Conservation (phyloP, 2,113 vertebrate species). For the Callipepla squamata region DNA sequence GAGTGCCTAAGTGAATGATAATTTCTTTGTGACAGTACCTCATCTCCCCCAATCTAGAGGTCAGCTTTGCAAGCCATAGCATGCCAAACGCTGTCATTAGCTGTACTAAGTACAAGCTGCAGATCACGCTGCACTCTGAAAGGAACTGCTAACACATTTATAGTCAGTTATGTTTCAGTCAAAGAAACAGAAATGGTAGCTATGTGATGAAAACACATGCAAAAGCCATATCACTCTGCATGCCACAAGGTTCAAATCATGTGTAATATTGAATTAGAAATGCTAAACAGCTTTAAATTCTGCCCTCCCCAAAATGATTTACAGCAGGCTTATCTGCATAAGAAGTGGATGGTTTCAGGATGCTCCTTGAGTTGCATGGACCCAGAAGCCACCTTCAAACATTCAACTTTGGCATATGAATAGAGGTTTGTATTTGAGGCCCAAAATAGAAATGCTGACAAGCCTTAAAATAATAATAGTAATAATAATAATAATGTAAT, state of each 20-base stretch:
- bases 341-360: neutral
- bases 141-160: neutral
- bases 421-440: neutral
- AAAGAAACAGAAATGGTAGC: neutral
- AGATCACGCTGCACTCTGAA: neutral
- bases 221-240: neutral
- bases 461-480: neutral
- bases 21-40: neutral
- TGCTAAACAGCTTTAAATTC: neutral
- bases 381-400: neutral
- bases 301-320: neutral
- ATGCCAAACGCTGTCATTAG: neutral
- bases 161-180: neutral
- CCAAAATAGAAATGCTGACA: conserved; percentile 36
- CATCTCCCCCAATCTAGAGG: neutral
- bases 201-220: neutral
- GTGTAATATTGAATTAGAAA: neutral
- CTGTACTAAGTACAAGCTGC: rapidly evolving
- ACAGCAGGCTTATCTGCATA: neutral
- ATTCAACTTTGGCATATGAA: neutral
- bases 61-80: neutral
- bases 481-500: neutral
- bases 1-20: neutral
- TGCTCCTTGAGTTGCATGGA: neutral
- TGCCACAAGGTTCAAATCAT: neutral